A percentile compares a stretch with the other conserved stretches of the same genome.
Conservation (phyloP, 2,888 invertebrate species). For the Rhorus exstirpatorius region DNA sequence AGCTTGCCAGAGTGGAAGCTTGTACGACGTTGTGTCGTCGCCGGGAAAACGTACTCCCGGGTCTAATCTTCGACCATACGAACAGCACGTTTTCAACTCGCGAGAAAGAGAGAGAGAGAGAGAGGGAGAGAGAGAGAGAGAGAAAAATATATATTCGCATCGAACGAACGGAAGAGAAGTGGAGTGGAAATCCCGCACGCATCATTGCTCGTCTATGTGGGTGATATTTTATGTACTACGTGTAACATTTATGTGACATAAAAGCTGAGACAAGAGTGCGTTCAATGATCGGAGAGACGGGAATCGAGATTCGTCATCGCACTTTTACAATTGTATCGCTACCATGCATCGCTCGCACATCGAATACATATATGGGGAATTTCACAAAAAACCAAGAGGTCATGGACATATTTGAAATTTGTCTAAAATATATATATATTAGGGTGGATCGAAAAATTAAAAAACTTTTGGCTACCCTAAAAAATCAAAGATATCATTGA, state of each 20-base stretch:
- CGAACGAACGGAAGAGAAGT: neutral
- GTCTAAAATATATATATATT: too few species aligned
- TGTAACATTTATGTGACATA: neutral
- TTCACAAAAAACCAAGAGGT: too few species aligned
- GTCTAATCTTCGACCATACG: constrained; percentile 57
- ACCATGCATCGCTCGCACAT: constrained; percentile 1
- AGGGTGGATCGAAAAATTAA: too few species aligned
- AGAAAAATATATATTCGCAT: neutral
- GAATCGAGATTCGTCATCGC: constrained; percentile 53
- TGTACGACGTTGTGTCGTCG: constrained; percentile 48
- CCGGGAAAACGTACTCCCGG: constrained; percentile 37
- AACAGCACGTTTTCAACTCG: constrained; percentile 11
- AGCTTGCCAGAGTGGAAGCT: constrained; percentile 38
- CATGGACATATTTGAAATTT: too few species aligned
- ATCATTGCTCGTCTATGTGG: constrained; percentile 7
- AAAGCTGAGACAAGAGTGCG: constrained; percentile 26
- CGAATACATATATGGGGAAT: too few species aligned
- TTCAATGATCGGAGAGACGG: constrained; percentile 42
- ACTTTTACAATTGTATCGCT: constrained; percentile 36
- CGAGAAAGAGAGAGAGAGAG: constrained; percentile 10
- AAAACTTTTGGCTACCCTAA: too few species aligned
- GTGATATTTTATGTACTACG: neutral
- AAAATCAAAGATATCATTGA: too few species aligned
- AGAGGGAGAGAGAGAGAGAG: neutral
- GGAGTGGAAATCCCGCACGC: constrained; percentile 50